Percentiles rank a stretch among this genome's conserved stretches.
Conservation (phyloP, 2,888 invertebrate species). For the Arge pagana region DNA sequence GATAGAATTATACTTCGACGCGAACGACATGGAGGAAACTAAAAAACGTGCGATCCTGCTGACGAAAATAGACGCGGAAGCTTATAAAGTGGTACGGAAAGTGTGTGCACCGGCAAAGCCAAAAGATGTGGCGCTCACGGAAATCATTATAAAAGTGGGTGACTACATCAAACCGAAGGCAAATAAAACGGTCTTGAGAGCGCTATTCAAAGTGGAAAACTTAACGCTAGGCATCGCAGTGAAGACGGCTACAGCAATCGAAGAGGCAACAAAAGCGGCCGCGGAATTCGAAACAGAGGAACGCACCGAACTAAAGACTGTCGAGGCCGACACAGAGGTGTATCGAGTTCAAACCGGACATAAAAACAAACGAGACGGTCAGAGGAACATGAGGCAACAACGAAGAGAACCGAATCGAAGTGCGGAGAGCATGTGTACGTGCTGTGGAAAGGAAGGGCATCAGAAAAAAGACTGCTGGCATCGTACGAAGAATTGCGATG, state of each 20-base stretch:
- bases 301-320: too few species aligned
- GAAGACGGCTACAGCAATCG: conserved; percentile 16
- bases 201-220: conserved; percentile 19
- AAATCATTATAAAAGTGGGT: conserved; percentile 1
- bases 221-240: conserved; percentile 13
- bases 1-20: conserved; percentile 11
- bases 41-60: conserved; percentile 24
- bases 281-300: not conserved
- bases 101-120: conserved; percentile 4
- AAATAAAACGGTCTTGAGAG: conserved; percentile 19
- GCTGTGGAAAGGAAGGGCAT: conserved; percentile 17
- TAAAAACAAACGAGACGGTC: not conserved
- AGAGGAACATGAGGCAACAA: not conserved
- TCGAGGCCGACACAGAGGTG: too few species aligned
- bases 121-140: not conserved
- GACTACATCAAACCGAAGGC: conserved; percentile 18
- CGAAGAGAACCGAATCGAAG: conserved; percentile 1
- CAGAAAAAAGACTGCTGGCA: not conserved
- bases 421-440: not conserved
- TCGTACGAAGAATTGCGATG: conserved; percentile 10
- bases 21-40: not conserved
- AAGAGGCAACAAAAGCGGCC: conserved; percentile 19
- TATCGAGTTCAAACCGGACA: conserved; percentile 1
- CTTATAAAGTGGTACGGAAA: conserved; percentile 1
- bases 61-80: conserved; percentile 26